phyloP scores from a whole-genome alignment of 2,113 vertebrate species.

The Numida meleagris region DNA sequence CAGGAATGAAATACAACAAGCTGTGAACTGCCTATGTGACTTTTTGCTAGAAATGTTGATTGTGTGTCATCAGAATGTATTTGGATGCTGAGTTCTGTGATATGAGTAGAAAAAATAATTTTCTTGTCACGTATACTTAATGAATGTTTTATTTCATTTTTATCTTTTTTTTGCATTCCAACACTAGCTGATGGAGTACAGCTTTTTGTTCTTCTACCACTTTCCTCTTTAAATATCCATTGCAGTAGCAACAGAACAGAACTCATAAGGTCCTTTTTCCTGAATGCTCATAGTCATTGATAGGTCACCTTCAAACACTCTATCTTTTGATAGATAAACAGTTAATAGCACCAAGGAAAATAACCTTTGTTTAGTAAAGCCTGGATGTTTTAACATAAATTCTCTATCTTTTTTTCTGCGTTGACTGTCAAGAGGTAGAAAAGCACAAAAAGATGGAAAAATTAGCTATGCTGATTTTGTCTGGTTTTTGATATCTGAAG shows the following conservation, averaged over 20 bases:
- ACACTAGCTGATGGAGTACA: neutral
- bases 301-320: neutral
- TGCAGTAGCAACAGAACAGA: neutral
- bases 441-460: slow-evolving; percentile 82
- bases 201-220: neutral
- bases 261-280: neutral
- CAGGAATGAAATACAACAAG: neutral
- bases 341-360: neutral
- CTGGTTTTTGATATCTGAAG: slow-evolving; percentile 97
- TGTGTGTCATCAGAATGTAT: accelerated
- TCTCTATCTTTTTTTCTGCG: neutral
- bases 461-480: slow-evolving; percentile 94
- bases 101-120: neutral
- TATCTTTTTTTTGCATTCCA: neutral
- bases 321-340: neutral
- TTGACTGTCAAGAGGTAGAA: slow-evolving; percentile 77
- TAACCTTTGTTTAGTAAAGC: neutral
- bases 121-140: neutral
- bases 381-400: neutral
- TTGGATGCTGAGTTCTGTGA: neutral
- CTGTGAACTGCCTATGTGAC: neutral
- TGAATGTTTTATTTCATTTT: neutral
- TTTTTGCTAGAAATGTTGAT: neutral
- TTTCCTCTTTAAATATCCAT: neutral
- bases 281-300: neutral